Conservation (phyloP, 2,888 invertebrate genomes). For the Liopterus haemorrhoidalis region DNA sequence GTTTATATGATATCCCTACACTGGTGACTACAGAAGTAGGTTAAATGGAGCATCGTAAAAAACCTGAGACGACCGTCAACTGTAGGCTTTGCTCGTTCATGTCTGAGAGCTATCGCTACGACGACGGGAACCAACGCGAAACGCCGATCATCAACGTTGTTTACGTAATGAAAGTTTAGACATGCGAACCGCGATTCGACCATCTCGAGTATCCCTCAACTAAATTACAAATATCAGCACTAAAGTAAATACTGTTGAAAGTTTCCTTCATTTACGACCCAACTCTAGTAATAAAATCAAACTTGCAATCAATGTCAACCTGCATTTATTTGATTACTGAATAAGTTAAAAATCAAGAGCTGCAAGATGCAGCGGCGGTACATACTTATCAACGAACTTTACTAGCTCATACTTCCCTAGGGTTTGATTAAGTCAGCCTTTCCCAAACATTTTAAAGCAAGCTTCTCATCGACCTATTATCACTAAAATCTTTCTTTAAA, state of each 20-base stretch:
- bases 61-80: too few species aligned
- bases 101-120: too few species aligned
- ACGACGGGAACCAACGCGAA: too few species aligned
- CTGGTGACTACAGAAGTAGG: too few species aligned
- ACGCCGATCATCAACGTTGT: too few species aligned
- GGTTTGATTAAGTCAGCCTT: constrained; percentile 21
- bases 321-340: constrained; percentile 24
- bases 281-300: constrained; percentile 18
- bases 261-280: constrained; percentile 5
- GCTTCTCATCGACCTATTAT: too few species aligned
- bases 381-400: constrained; percentile 9
- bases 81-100: too few species aligned
- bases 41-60: too few species aligned
- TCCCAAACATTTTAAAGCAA: too few species aligned
- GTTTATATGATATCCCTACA: too few species aligned
- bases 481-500: too few species aligned
- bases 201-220: constrained; percentile 15
- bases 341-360: constrained; percentile 9
- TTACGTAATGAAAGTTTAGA: constrained; percentile 21
- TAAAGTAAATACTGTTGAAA: constrained; percentile 18
- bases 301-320: constrained; percentile 23
- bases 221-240: constrained; percentile 12
- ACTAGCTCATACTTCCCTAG: constrained; percentile 7
- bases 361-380: background rate
- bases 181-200: constrained; percentile 13